phyloP scores from a whole-genome alignment of 2,888 invertebrate species.

The Congeria kusceri region DNA sequence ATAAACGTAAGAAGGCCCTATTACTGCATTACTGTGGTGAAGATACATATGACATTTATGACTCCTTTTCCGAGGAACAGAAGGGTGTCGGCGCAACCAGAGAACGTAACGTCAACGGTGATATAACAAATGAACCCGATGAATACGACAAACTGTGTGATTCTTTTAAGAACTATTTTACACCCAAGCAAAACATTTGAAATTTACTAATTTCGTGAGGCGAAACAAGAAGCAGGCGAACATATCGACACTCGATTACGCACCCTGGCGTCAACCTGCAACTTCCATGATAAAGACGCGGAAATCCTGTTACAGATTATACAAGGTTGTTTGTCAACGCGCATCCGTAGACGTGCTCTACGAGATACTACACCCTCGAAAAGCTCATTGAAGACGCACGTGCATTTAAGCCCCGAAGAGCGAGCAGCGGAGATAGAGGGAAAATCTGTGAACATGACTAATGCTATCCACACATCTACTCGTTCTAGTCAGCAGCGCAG shows the following conservation, averaged over 20 bases:
- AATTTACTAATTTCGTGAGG: constrained; percentile 37
- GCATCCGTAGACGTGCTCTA: constrained; percentile 23
- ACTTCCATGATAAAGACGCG: constrained; percentile 27
- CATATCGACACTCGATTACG: constrained; percentile 32
- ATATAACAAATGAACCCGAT: too few species aligned
- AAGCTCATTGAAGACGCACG: constrained; percentile 22
- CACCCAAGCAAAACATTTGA: constrained; percentile 34
- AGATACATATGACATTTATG: too few species aligned
- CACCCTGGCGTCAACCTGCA: constrained; percentile 28
- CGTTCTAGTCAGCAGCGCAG: too few species aligned
- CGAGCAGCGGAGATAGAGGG: constrained; percentile 37
- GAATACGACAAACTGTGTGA: constrained; percentile 15
- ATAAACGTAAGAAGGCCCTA: too few species aligned
- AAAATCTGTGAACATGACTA: neutral
- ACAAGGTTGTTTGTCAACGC: constrained; percentile 37
- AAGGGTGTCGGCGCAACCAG: too few species aligned
- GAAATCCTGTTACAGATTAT: constrained; percentile 33
- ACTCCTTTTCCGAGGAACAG: too few species aligned
- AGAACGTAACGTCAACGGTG: too few species aligned
- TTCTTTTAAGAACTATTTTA: constrained; percentile 35
- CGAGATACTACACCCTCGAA: constrained; percentile 23
- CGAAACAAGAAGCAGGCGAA: constrained; percentile 41
- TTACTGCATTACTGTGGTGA: too few species aligned
- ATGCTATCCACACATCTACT: neutral
- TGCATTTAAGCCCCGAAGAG: constrained; percentile 36